These are phyloP conservation scores for Cosmia pyralina DNA, from an alignment of 2,888 invertebrate species.

Conservation along the genomic window DNA sequence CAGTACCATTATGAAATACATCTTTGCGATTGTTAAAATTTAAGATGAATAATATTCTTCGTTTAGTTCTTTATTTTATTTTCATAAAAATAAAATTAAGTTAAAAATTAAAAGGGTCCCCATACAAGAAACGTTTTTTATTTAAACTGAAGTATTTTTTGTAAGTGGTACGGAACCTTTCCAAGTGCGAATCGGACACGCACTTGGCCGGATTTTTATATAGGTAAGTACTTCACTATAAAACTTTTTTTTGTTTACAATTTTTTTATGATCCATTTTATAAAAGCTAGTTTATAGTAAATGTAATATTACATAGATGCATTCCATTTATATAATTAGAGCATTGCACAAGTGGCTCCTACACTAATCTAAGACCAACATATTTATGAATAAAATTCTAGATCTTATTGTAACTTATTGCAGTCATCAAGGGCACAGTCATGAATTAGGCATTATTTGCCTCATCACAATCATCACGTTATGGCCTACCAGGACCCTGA, in stretches of 20 bases:
- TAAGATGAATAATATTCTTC: no score
- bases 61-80: no score
- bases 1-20: no score
- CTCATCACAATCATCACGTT: constrained; percentile 1
- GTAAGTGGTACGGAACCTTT: no score
- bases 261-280: neutral
- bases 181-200: no score
- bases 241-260: neutral
- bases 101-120: no score
- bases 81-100: no score
- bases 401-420: neutral
- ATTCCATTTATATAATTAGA: constrained; percentile 4
- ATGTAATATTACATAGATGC: neutral
- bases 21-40: no score
- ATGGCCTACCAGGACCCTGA: neutral
- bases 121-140: no score
- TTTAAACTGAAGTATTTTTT: no score
- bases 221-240: neutral
- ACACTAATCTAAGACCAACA: neutral
- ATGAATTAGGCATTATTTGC: constrained; percentile 1
- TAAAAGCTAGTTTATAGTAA: no score
- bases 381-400: neutral
- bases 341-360: neutral
- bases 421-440: neutral
- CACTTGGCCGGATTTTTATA: no score